Conservation (phyloP, 2,797 vertebrate genomes). For the Vireo griseus region DNA sequence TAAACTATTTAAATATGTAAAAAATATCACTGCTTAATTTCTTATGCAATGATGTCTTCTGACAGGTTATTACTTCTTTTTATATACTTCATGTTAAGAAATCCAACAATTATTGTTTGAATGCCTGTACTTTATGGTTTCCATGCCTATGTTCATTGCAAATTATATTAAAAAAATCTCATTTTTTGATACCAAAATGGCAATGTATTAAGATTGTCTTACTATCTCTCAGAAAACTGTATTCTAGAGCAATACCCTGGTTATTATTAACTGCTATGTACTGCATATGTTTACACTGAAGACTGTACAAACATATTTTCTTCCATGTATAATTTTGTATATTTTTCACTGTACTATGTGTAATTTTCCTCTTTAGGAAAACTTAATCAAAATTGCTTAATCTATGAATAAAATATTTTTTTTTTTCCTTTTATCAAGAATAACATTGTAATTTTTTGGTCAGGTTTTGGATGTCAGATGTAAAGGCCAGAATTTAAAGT, state of each 20-base stretch:
- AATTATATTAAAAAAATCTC: not conserved
- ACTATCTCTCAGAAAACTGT: not conserved
- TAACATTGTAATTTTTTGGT: not conserved
- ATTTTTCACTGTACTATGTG: not conserved
- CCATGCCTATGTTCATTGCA: not conserved
- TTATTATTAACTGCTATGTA: not conserved
- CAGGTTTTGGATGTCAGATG: not conserved
- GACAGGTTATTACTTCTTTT: not conserved
- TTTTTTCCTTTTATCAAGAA: not conserved
- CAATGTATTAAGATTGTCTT: not conserved
- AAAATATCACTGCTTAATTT: not conserved
- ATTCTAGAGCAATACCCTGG: not conserved
- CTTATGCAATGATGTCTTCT: not conserved
- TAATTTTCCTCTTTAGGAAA: not conserved
- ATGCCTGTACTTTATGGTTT: not conserved
- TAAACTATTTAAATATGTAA: not conserved
- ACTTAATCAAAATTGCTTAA: not conserved
- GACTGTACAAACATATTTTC: not conserved
- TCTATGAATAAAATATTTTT: not conserved
- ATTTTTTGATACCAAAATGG: not conserved
- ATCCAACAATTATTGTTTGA: not conserved
- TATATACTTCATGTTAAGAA: not conserved
- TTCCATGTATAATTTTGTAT: not conserved
- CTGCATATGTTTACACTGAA: not conserved
- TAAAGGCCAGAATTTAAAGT: not conserved